A percentile compares a stretch with the other conserved stretches of the same genome.
Conservation (phyloP, 2,113 vertebrate genomes). For the Gasterosteus nipponicus region DNA sequence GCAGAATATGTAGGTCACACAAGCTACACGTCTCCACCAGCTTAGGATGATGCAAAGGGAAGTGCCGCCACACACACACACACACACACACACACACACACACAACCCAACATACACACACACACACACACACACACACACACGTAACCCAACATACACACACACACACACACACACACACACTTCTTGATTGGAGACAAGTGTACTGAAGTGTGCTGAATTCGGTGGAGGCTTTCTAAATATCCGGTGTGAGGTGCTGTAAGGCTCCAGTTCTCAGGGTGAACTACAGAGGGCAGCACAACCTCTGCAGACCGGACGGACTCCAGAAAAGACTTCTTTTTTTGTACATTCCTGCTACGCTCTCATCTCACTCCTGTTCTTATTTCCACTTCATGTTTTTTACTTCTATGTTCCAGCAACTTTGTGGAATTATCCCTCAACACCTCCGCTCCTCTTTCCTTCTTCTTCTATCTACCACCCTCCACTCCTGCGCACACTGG, state of each 20-base stretch:
- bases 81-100: neutral
- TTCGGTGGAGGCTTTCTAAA: conserved; percentile 23
- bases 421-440: neutral
- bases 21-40: neutral
- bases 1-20: neutral
- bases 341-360: neutral
- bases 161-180: neutral
- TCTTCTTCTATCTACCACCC: conserved; percentile 2
- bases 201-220: conserved; percentile 20
- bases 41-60: conserved; percentile 35
- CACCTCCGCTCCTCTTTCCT: neutral
- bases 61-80: conserved; percentile 31
- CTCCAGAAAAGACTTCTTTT: conserved; percentile 11
- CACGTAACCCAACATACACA: too few species aligned
- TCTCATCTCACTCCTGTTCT: neutral
- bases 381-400: neutral
- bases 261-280: neutral
- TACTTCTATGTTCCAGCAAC: neutral
- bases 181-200: conserved; percentile 47
- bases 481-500: conserved; percentile 2
- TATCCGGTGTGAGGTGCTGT: neutral
- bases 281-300: conserved; percentile 67
- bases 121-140: conserved; percentile 18
- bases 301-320: conserved; percentile 3
- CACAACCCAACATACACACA: neutral